phyloP scores from a whole-genome alignment of 2,888 invertebrate genomes.

The Prosapia bicincta region DNA sequence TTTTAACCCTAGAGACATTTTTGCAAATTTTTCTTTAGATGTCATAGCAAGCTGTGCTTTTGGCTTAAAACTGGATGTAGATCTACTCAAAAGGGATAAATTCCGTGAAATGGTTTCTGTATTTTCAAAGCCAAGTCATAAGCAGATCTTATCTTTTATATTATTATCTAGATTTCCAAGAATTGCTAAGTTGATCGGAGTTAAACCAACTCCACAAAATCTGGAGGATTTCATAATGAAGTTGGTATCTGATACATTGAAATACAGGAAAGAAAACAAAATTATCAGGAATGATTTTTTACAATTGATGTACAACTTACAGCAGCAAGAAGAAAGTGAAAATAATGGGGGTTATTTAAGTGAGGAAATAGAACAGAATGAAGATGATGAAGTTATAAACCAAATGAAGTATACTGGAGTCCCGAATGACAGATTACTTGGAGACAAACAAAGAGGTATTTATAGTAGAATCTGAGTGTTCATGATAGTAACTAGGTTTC shows the following conservation, averaged over 20 bases:
- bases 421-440: background rate
- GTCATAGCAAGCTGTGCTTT: conserved; percentile 33
- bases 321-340: conserved; percentile 26
- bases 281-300: conserved; percentile 34
- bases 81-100: background rate
- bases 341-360: background rate
- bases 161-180: background rate
- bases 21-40: conserved; percentile 29
- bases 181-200: conserved; percentile 3
- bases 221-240: conserved; percentile 28
- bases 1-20: conserved; percentile 4
- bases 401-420: background rate
- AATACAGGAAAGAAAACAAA: conserved; percentile 29
- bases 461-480: no score
- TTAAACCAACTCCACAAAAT: conserved; percentile 5
- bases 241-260: conserved; percentile 29
- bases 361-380: background rate
- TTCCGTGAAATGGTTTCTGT: conserved; percentile 2
- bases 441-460: background rate
- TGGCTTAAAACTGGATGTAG: conserved; percentile 20
- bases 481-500: no score
- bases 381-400: background rate
- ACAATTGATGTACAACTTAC: conserved; percentile 29
- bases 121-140: background rate
- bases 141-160: background rate